phyloP scores from a whole-genome alignment of 2,113 vertebrate species.

The Colaptes auratus region DNA sequence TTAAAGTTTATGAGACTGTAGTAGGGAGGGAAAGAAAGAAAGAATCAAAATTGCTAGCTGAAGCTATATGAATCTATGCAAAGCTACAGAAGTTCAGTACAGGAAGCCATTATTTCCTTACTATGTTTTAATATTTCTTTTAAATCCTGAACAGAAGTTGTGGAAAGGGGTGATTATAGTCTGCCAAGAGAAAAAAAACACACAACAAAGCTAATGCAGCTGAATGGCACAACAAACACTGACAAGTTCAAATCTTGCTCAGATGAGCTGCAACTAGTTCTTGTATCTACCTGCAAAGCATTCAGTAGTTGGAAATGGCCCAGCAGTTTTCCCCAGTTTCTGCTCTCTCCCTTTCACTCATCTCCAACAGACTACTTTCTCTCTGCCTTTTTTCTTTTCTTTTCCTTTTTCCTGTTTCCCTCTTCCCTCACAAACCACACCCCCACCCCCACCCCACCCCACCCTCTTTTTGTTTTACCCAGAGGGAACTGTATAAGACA shows the following conservation, averaged over 20 bases:
- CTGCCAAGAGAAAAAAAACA: not conserved
- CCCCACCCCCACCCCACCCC: too few relatives aligned
- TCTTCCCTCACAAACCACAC: too few relatives aligned
- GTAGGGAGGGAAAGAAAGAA: not conserved
- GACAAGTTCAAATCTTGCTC: not conserved
- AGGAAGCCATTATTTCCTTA: not conserved
- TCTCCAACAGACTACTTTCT: not conserved
- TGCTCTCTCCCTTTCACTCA: not conserved
- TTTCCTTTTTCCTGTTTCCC: too few relatives aligned
- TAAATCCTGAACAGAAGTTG: not conserved
- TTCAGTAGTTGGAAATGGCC: not conserved
- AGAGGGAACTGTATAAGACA: not conserved
- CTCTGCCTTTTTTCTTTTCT: too few relatives aligned
- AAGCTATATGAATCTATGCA: not conserved
- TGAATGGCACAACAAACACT: not conserved
- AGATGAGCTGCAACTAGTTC: not conserved
- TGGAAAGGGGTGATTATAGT: not conserved
- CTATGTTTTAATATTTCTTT: not conserved
- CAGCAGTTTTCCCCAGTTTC: not conserved
- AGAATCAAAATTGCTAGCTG: not conserved
- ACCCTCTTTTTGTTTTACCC: not conserved
- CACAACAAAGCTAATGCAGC: not conserved
- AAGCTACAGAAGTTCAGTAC: not conserved
- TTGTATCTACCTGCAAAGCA: not conserved
- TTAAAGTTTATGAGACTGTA: conserved; percentile 2